Conservation (phyloP, 2,113 vertebrate species). For the Antidorcas marsupialis region DNA sequence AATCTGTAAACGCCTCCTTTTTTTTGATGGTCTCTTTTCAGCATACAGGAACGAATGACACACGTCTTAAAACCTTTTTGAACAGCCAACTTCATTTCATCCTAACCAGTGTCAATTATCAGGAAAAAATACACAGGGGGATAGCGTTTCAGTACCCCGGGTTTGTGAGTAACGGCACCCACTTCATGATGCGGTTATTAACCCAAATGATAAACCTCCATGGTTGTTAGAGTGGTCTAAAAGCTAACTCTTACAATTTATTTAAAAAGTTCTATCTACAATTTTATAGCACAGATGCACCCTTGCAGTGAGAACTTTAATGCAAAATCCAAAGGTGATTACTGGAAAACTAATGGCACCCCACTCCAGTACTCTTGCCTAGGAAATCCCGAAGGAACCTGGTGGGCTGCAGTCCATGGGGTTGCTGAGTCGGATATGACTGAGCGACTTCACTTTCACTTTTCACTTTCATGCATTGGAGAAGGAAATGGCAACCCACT, state of each 20-base stretch:
- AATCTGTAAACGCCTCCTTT: not conserved
- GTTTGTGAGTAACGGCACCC: not conserved
- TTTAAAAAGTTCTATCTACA: not conserved
- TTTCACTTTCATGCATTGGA: too few species aligned
- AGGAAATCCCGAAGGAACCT: too few species aligned
- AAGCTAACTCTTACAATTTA: not conserved
- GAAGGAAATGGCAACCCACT: too few species aligned
- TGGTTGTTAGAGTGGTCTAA: not conserved
- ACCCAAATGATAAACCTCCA: not conserved
- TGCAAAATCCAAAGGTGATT: not conserved
- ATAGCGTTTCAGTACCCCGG: not conserved
- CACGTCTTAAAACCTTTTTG: not conserved
- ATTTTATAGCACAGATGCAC: not conserved
- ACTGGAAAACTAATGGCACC: not conserved
- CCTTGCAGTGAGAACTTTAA: not conserved
- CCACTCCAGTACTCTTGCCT: too few species aligned
- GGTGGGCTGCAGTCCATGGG: too few species aligned
- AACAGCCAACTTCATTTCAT: not conserved
- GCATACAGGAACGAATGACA: not conserved
- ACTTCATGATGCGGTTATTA: not conserved
- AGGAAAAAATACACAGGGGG: not conserved
- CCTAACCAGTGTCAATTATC: not conserved
- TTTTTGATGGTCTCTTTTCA: not conserved
- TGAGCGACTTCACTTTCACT: too few species aligned
- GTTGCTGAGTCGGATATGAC: too few species aligned